Percentiles rank a stretch among this genome's conserved stretches.
Evolutionary conservation across 2,113 vertebrate species (phyloP).

Genomic region (Burhinus oedicnemus): DNA sequence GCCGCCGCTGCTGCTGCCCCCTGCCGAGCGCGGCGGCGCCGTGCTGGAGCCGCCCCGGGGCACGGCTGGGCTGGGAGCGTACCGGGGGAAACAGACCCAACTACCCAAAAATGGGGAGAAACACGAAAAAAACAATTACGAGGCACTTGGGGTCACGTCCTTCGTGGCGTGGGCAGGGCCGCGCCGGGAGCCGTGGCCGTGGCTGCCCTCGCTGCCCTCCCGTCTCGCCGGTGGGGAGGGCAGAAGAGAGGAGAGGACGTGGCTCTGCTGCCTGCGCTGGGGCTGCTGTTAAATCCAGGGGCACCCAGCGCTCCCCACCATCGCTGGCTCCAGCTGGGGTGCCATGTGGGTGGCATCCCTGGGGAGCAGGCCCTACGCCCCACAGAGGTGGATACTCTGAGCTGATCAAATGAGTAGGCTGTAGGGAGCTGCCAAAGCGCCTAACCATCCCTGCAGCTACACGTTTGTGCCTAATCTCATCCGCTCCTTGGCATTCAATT

Average conservation of each 20-base stretch:
- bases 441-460: not conserved
- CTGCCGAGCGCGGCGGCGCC: not conserved
- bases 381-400: accelerated
- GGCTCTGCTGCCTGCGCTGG: not conserved
- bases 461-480: accelerated
- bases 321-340: accelerated
- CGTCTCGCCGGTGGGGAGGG: accelerated
- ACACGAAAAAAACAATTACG: accelerated
- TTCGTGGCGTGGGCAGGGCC: not conserved
- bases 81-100: accelerated
- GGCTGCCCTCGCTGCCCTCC: too few species aligned
- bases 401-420: not conserved
- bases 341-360: accelerated
- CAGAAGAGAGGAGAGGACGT: accelerated
- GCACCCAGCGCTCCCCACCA: accelerated
- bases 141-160: not conserved
- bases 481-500: accelerated
- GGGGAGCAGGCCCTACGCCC: not conserved
- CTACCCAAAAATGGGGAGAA: accelerated
- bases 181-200: not conserved
- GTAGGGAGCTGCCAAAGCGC: not conserved
- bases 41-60: not conserved
- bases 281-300: accelerated
- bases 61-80: not conserved
- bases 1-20: not conserved